Evolutionary conservation across 2,888 invertebrate species (phyloP), one percentile per base, ranked within the genome.

Genomic region (Chalcis sispes): DNA sequence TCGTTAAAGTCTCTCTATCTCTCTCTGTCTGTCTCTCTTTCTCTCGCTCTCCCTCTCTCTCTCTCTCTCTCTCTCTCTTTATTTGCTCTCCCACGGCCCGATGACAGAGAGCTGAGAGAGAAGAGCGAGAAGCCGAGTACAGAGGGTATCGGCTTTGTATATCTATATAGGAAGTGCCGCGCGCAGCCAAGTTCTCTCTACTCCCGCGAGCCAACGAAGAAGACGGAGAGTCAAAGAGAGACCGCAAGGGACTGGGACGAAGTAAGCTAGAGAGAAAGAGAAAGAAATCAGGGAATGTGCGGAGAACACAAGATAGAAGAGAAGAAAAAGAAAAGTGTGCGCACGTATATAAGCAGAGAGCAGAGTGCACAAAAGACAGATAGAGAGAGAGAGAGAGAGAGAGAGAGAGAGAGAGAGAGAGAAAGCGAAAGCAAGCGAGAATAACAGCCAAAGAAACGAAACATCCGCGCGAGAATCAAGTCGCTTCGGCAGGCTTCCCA

Each of bases 111-210:
- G 67, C 48, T 13, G 48, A 54, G 65, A 58, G 40, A 50, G 59
- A 29, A 36, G 18, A 8, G n/a, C 59, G 61, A 40, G 52, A 29
- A 25, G 36, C 10, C 48, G 67, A 48, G 74, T 27, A 58, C 67
- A 54, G 61, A 32, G 67, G 56, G 61, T 77, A 77, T 77, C 71
- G 52, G 72, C 54, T 54, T 29, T 36, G 72, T 75, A 78, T 67
- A 78, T 72, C 75, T 78, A 72, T 78, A 75, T 75, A 78, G 75
- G 75, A 69, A 78, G 75, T 69, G 59, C 59, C 65, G 65, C 67
- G 73, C 76, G 71, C 75, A 56, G 58, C 65, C 66, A 66, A 66
- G 58, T 73, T 66, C 72, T 46, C 64, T 72, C 48, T 42, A n/a
- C 27, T 18, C 32, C 32, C 54, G 54, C 54, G 67, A 67, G 66